Conservation (phyloP, 2,113 vertebrate species). For the Ceyx cyanopectus region DNA sequence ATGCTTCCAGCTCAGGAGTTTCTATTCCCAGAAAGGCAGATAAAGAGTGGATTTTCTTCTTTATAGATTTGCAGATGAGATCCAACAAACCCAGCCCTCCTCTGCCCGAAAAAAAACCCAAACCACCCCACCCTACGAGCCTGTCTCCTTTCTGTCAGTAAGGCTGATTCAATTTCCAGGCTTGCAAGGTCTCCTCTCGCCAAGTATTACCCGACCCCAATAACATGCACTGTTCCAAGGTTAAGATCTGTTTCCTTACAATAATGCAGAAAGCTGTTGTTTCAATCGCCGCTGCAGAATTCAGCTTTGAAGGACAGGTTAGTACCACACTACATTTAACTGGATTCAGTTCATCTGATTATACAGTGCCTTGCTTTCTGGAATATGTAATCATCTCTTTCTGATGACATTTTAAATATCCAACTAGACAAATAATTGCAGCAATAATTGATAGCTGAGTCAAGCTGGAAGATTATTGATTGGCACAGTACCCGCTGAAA, state of each 20-base stretch:
- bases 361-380: constrained; percentile 81
- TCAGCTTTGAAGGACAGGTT: constrained; percentile 84
- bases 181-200: constrained; percentile 73
- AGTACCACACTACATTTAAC: constrained; percentile 82
- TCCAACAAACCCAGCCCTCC: constrained; percentile 48
- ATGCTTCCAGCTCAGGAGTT: constrained; percentile 63
- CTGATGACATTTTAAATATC: constrained; percentile 92
- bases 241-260: constrained; percentile 74
- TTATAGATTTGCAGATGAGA: constrained; percentile 80
- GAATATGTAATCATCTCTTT: constrained; percentile 90
- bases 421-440: constrained; percentile 87
- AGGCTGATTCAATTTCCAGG: constrained; percentile 77
- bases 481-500: constrained; percentile 81
- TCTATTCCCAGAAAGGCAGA: constrained; percentile 75
- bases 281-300: constrained; percentile 66
- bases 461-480: constrained; percentile 85
- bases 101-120: not conserved
- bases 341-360: constrained; percentile 84
- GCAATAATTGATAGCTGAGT: constrained; percentile 89
- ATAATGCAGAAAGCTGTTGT: constrained; percentile 68
- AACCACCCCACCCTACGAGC: not conserved
- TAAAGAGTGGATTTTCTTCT: constrained; percentile 71
- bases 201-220: constrained; percentile 64
- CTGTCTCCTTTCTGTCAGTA: constrained; percentile 67
- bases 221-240: constrained; percentile 61